Conservation (phyloP, 1,140 invertebrate genomes). For the Chironomus tepperi region DNA sequence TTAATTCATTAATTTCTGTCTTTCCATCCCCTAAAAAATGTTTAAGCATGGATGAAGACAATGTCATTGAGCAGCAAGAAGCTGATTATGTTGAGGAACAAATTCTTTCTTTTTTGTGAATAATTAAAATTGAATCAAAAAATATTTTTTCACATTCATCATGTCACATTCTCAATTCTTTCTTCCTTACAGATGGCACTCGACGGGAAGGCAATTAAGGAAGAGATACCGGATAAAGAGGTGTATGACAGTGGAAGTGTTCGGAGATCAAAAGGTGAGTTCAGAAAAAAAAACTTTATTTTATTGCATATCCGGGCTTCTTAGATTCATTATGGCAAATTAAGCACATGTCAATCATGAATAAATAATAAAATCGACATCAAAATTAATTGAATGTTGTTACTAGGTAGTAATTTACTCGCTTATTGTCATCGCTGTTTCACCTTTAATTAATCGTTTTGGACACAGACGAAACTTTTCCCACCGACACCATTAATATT, state of each 20-base stretch:
- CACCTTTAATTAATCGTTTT: slow-evolving; percentile 7
- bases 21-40: background rate
- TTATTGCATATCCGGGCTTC: background rate
- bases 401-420: background rate
- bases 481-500: background rate
- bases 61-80: background rate
- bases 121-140: background rate
- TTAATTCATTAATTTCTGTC: slow-evolving; percentile 7
- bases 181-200: slow-evolving; percentile 26
- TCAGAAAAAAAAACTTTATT: background rate
- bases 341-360: background rate
- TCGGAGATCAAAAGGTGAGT: slow-evolving; percentile 29
- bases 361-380: background rate
- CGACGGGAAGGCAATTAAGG: slow-evolving; percentile 40
- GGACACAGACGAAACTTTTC: background rate
- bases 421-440: background rate
- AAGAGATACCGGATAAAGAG: slow-evolving; percentile 41
- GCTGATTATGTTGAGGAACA: background rate
- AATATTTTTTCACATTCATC: background rate
- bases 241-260: slow-evolving; percentile 33
- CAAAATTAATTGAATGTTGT: background rate
- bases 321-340: background rate
- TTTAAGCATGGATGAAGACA: background rate
- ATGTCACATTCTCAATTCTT: slow-evolving; percentile 25
- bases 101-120: background rate